Percentiles rank a stretch among this genome's conserved stretches.
Conservation (phyloP, 2,888 invertebrate genomes). For the Aleiodes leptofemur region DNA sequence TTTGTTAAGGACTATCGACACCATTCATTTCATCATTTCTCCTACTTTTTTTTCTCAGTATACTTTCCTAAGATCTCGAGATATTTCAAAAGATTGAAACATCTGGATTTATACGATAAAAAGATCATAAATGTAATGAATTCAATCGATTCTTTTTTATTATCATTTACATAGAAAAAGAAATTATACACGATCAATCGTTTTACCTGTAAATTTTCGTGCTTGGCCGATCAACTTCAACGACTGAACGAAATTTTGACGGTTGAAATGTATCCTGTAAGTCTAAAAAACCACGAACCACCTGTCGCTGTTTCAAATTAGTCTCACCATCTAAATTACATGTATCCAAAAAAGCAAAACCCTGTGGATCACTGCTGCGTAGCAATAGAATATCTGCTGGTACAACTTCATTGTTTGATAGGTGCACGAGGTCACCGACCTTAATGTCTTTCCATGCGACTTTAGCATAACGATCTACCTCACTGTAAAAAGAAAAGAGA, state of each 20-base stretch:
- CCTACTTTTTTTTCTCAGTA: no score
- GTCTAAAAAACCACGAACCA: conserved; percentile 85
- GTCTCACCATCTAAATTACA: conserved; percentile 98
- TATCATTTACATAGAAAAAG: neutral
- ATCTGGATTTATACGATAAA: no score
- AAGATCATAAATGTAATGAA: no score
- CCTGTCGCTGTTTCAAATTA: conserved; percentile 94
- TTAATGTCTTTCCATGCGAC: conserved; percentile 93
- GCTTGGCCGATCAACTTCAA: conserved; percentile 96
- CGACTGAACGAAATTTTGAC: conserved; percentile 86
- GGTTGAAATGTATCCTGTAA: conserved; percentile 87
- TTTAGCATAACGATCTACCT: conserved; percentile 88
- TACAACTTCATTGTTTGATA: conserved; percentile 97
- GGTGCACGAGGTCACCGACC: conserved; percentile 95
- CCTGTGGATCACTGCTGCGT: conserved; percentile 90
- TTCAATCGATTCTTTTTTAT: no score
- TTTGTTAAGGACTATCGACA: no score
- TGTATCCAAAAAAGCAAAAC: conserved; percentile 95
- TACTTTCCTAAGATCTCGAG: neutral
- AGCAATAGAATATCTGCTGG: conserved; percentile 96
- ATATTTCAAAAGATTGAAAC: no score
- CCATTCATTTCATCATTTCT: no score
- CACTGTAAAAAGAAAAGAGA: conserved; percentile 77
- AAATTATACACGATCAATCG: neutral
- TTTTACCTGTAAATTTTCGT: conserved; percentile 91